These are phyloP conservation scores for Atethmia centrago DNA, from an alignment of 2,888 invertebrate species.

Conservation along the genomic window DNA sequence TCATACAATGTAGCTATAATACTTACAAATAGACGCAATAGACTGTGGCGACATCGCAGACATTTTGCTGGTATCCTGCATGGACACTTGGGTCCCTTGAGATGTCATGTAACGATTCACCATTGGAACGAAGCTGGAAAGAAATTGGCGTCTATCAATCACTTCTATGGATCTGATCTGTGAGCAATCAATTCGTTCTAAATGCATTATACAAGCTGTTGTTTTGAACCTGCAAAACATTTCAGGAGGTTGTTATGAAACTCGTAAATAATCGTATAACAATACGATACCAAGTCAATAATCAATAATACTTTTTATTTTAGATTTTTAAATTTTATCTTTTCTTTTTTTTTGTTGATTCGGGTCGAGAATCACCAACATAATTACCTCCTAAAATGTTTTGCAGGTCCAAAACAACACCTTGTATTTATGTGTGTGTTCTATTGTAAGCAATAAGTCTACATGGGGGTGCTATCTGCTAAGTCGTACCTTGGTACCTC, in stretches of 20 bases:
- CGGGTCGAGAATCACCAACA: too few relatives aligned
- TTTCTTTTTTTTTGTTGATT: too few relatives aligned
- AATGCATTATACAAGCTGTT: conserved; percentile 15
- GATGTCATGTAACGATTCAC: conserved; percentile 90
- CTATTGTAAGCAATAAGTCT: conserved; percentile 28
- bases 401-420: too few relatives aligned
- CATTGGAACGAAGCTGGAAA: conserved; percentile 88
- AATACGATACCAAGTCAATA: too few relatives aligned
- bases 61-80: conserved; percentile 88
- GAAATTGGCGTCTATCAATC: conserved; percentile 57
- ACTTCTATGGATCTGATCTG: conserved; percentile 55
- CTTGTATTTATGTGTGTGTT: conserved; percentile 28
- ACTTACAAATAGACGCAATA: conserved; percentile 89
- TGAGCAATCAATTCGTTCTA: conserved; percentile 38
- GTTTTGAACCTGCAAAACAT: too few relatives aligned
- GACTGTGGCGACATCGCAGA: conserved; percentile 89
- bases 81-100: conserved; percentile 89
- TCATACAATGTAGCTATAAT: conserved; percentile 2
- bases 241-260: too few relatives aligned
- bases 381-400: too few relatives aligned
- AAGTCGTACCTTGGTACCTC: conserved; percentile 47
- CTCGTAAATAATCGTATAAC: too few relatives aligned
- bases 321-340: too few relatives aligned
- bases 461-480: conserved; percentile 21
- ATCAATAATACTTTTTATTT: too few relatives aligned